Evolutionary conservation across 2,797 vertebrate genomes (phyloP), one percentile per base, ranked within the genome.

Genomic region (Enteromius fasciolatus): DNA sequence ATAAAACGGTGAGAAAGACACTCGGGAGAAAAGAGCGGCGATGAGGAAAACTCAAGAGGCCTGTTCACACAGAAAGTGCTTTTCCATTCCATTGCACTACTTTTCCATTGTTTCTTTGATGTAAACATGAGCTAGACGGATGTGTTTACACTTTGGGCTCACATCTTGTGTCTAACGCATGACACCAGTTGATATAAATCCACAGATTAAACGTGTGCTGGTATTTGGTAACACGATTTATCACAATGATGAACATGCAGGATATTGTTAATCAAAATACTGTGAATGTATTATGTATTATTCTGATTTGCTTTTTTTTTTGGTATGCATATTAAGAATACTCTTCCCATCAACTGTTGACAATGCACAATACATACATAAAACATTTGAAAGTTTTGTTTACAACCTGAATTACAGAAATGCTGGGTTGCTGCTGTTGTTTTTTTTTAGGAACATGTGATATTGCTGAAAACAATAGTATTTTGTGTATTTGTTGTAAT

Each of bases 1-100:
- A 46, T 44, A 15, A 54, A 69, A 76, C 20, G 59, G 68, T 64
- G 85, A 75, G 18, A 75, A 67, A 18, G 28, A 64, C n/a, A 41
- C n/a, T 20, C 41, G 33, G 39, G 3, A 77, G 11, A 63, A 64
- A 48, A 77, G 39, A 44, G 39, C 15, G 46, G 39, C 1, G 0
- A 48, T 12, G 7, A 1, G 15, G 23, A 67, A 85, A 72, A 80
- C 23, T 28, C 25, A 28, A 61, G 5, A 23, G 59, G 25, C 25
- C 59, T 2, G 25, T 61, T 61, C 12, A 61, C 12, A 61, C 59
- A 63, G 10, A 59, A 28, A 59, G 4, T 28, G 12, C 14, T 61
- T 61, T 61, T 15, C 9, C 23, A 61, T 61, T 28, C 5, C 5
- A 28, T 14, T 28, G 59, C 2, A 4, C 25, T 61, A 28, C 25